Percentiles rank a stretch among this genome's conserved stretches.
These are phyloP conservation scores for Lycopodina hypogea DNA, from an alignment of 37 sponge, comb jelly and placozoan genomes.

Conservation along the genomic window DNA sequence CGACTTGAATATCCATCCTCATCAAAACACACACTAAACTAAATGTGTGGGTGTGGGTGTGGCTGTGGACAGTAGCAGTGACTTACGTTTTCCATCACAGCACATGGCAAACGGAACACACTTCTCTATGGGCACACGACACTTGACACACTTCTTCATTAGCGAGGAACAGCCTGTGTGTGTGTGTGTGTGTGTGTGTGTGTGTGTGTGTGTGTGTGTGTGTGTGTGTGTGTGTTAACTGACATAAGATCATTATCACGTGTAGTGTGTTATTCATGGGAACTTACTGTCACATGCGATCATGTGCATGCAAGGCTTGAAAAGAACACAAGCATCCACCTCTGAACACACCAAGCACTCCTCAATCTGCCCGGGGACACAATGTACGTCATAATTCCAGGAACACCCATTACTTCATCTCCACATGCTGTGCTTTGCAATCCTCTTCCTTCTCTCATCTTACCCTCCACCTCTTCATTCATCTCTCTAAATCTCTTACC, in stretches of 20 bases:
- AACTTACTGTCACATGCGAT: slow-evolving; percentile 83
- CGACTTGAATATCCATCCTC: no score
- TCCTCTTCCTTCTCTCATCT: not conserved
- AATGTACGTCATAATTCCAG: not conserved
- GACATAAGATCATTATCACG: no score
- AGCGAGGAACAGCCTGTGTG: slow-evolving; percentile 55
- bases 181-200: not conserved
- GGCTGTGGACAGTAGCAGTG: not conserved
- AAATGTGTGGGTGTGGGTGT: not conserved
- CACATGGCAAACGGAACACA: slow-evolving; percentile 37
- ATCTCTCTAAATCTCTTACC: no score
- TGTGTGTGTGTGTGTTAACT: no score
- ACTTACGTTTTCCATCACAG: slow-evolving; percentile 64
- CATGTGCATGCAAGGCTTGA: slow-evolving; percentile 92
- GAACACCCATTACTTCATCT: no score
- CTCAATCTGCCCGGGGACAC: slow-evolving; percentile 85
- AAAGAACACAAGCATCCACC: slow-evolving; percentile 60
- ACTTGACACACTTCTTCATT: slow-evolving; percentile 79
- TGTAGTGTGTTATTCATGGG: no score
- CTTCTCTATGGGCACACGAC: slow-evolving; percentile 47
- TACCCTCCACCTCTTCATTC: not conserved
- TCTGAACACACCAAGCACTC: slow-evolving; percentile 92
- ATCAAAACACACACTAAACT: no score
- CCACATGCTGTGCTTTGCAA: no score
- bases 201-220: no score